Evolutionary conservation across 2,888 invertebrate genomes (phyloP).

Genomic region (Parapristionchus giblindavisi): DNA sequence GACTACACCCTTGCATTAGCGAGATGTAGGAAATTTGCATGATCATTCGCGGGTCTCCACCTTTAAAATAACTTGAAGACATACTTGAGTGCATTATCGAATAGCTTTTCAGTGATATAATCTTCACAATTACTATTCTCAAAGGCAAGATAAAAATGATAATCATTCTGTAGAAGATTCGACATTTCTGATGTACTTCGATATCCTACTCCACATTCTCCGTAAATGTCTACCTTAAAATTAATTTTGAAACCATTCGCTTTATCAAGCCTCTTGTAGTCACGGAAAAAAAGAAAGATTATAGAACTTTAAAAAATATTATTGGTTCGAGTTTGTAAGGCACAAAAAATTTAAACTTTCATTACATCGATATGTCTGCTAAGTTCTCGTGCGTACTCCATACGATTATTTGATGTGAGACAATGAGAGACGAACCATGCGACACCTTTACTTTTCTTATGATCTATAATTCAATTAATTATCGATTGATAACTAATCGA

Average conservation of each 20-base stretch:
- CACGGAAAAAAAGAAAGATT: too few relatives aligned
- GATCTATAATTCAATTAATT: not conserved
- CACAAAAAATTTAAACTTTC: not conserved
- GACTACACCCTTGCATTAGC: too few relatives aligned
- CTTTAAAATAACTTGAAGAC: too few relatives aligned
- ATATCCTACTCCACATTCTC: conserved; percentile 41
- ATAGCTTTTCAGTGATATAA: conserved; percentile 56
- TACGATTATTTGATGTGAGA: conserved; percentile 45
- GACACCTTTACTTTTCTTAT: conserved; percentile 32
- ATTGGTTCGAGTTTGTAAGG: too few relatives aligned
- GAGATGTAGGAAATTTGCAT: too few relatives aligned
- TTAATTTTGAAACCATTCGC: too few relatives aligned
- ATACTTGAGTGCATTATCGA: conserved; percentile 45
- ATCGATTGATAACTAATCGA: not conserved
- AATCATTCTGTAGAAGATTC: conserved; percentile 27
- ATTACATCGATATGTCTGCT: conserved; percentile 37
- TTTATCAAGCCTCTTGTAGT: too few relatives aligned
- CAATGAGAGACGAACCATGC: conserved; percentile 59
- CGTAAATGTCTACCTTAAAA: conserved; percentile 46
- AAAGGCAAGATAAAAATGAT: conserved; percentile 51
- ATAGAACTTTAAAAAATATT: too few relatives aligned
- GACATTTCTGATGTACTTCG: conserved; percentile 21
- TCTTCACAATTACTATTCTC: conserved; percentile 53
- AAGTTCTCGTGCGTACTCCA: conserved; percentile 40
- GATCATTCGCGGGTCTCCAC: too few relatives aligned